Evolutionary conservation across 35 echinoderm and acorn worm genomes (phyloP).

Genomic region (Patiria miniata): DNA sequence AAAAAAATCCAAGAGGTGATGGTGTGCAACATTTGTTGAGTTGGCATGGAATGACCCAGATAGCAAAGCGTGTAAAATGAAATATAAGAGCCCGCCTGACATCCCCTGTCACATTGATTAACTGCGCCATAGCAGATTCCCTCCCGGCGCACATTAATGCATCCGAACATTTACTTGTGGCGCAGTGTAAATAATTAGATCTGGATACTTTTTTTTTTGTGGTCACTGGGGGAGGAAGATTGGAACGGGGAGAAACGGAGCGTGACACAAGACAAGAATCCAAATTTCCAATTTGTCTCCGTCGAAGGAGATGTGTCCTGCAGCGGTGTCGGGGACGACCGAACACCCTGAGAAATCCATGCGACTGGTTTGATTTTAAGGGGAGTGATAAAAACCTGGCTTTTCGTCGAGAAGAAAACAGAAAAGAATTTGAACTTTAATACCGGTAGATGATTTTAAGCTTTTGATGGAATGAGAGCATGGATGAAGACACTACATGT

Average conservation of each 20-base stretch:
- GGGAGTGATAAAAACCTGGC: too few species aligned
- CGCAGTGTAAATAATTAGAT: neutral
- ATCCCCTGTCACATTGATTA: neutral
- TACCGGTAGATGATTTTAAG: too few species aligned
- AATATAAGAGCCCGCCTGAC: neutral
- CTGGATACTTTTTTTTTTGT: neutral
- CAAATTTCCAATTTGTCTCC: neutral
- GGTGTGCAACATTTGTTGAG: too few species aligned
- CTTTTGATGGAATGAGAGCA: too few species aligned
- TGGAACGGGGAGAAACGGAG: neutral
- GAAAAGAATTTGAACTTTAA: too few species aligned
- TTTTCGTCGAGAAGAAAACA: too few species aligned
- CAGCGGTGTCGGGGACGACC: neutral
- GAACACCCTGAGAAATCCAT: too few species aligned
- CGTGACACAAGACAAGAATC: neutral
- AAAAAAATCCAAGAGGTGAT: too few species aligned
- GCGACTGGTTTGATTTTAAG: too few species aligned
- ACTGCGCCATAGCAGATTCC: neutral
- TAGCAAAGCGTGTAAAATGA: too few species aligned
- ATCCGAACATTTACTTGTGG: neutral
- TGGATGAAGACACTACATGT: too few species aligned
- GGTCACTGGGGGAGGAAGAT: neutral
- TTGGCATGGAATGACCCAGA: too few species aligned
- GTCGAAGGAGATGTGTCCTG: neutral
- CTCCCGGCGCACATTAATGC: neutral